Evolutionary conservation across 2,113 vertebrate genomes (phyloP), one percentile per base, ranked within the genome.

Genomic region (Zingel zingel): DNA sequence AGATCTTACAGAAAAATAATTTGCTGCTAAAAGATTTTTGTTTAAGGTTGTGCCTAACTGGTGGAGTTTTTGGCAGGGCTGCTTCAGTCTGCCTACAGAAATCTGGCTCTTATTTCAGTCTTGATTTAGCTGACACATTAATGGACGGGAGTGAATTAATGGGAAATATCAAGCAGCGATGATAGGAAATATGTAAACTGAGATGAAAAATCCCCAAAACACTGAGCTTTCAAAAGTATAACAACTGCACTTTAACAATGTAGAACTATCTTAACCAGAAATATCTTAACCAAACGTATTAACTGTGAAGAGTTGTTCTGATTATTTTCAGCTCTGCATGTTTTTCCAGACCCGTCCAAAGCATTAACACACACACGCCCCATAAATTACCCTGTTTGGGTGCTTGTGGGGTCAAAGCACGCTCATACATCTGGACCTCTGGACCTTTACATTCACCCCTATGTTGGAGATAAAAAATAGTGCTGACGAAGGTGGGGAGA

Each of bases 121-220:
- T 77, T 69, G 71, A 78, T 74, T 61, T 64, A 84, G 89, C 79
- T 81, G 86, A 91, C 79, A 80, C 76, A 66, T 79, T 87, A 86
- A 89, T 82, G 74, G 83, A 85, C 81, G 16, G 67, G 59, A 91
- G 71, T 64, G 63, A 85, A 77, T 51, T 79, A 67, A 82, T 83
- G 82, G 78, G 65, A 51, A 81, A 84, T 86, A 72, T 91, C 75
- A 79, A 84, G 83, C 45, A 2, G 76, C 3, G 64, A 74, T 77
- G 86, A 83, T 79, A 84, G 63, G 54, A 76, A 88, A 79, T 74
- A 86, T 84, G 88, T 83, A 85, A 90, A 90, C 81, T 82, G 68
- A 76, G 62, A 88, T 30, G 30, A 83, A 87, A 84, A 82, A 83
- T 71, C 30, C 30, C 3, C 30, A 74, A 43, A 72, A 54, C 21